A percentile compares a stretch with the other conserved stretches of the same genome.
phyloP scores from a whole-genome alignment of 2,888 invertebrate species.

The Ischnus inquisitorius region DNA sequence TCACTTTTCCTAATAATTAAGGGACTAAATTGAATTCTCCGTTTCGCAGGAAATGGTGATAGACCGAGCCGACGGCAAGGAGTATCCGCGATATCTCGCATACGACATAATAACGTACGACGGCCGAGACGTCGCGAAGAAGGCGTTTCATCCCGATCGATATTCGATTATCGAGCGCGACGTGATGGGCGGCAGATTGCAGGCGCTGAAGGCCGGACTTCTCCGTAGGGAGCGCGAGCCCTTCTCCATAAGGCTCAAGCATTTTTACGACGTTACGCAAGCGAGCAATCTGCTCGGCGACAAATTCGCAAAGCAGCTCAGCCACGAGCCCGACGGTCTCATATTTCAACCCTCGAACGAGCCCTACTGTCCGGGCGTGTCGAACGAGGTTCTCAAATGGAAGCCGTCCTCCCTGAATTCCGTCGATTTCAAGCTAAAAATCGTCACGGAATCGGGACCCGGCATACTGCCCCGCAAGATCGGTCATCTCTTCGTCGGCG shows the following conservation, averaged over 20 bases:
- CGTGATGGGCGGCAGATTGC: slow-evolving; percentile 89
- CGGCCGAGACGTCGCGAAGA: slow-evolving; percentile 91
- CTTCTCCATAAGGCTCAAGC: slow-evolving; percentile 95
- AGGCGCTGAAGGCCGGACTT: slow-evolving; percentile 92
- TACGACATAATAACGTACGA: slow-evolving; percentile 97
- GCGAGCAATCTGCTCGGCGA: slow-evolving; percentile 91
- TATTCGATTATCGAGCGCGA: slow-evolving; percentile 91
- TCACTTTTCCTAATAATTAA: too few relatives aligned
- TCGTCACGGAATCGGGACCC: slow-evolving; percentile 90
- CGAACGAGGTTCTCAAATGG: slow-evolving; percentile 97
- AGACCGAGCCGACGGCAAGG: slow-evolving; percentile 91
- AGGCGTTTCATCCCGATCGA: slow-evolving; percentile 92
- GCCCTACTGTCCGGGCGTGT: slow-evolving; percentile 94
- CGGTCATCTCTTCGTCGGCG: slow-evolving; percentile 93
- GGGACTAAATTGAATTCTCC: too few relatives aligned
- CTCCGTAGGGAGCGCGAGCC: slow-evolving; percentile 93
- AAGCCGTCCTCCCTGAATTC: slow-evolving; percentile 98
- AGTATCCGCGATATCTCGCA: slow-evolving; percentile 95
- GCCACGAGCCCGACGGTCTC: slow-evolving; percentile 98
- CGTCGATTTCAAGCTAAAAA: slow-evolving; percentile 96
- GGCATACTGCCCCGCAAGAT: slow-evolving; percentile 90
- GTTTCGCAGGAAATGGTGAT: slow-evolving; percentile 95
- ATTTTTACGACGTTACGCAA: slow-evolving; percentile 95
- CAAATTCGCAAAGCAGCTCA: slow-evolving; percentile 93
- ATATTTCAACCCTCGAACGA: slow-evolving; percentile 97